phyloP scores from a whole-genome alignment of 2,888 invertebrate genomes.

The Metellina segmentata region DNA sequence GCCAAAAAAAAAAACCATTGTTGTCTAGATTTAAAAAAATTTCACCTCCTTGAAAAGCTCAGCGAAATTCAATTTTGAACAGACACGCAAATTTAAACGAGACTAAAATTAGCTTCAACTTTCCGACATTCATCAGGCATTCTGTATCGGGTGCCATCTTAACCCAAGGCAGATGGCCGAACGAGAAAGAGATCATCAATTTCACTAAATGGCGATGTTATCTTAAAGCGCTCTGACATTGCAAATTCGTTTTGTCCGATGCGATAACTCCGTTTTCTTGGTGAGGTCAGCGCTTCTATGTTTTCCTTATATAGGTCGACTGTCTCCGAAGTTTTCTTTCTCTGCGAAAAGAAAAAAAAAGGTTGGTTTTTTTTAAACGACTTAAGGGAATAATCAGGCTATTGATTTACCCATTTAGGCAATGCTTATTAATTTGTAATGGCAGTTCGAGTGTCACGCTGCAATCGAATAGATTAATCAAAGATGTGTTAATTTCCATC shows the following conservation, averaged over 20 bases:
- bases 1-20: too few relatives aligned
- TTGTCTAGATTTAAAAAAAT: too few relatives aligned
- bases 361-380: background rate
- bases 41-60: too few relatives aligned
- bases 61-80: background rate
- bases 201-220: background rate
- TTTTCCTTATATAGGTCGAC: background rate
- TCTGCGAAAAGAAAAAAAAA: background rate
- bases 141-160: background rate
- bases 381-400: background rate
- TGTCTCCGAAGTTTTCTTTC: background rate
- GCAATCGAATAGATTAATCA: background rate
- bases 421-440: background rate
- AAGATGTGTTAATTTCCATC: background rate
- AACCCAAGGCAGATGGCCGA: background rate
- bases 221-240: constrained; percentile 13
- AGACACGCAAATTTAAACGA: background rate
- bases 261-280: background rate
- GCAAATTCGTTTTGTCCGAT: constrained; percentile 4
- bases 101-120: background rate
- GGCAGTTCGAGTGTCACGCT: background rate
- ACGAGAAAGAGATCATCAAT: constrained; percentile 1
- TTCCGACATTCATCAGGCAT: background rate
- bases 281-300: background rate
- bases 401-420: background rate